A percentile compares a stretch with the other conserved stretches of the same genome.
phyloP scores from a whole-genome alignment of 2,113 vertebrate genomes.

The Thamnophis sirtalis region DNA sequence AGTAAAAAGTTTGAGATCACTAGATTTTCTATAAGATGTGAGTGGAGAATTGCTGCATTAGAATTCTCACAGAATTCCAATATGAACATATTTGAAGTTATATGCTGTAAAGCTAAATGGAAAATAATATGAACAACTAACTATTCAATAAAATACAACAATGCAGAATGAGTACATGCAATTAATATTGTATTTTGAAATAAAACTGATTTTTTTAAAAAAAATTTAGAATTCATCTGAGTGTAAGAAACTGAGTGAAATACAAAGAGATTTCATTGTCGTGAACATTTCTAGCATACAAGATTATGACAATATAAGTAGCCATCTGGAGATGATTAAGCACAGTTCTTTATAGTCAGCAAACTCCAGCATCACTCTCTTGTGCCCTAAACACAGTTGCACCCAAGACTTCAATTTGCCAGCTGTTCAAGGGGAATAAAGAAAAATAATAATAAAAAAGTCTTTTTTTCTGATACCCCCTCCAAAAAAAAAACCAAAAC shows the following conservation, averaged over 20 bases:
- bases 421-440: constrained; percentile 36
- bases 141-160: constrained; percentile 63
- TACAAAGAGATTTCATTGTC: constrained; percentile 6
- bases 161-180: constrained; percentile 60
- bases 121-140: constrained; percentile 54
- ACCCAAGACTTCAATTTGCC: constrained; percentile 7
- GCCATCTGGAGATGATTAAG: constrained; percentile 40
- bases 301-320: constrained; percentile 35
- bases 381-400: constrained; percentile 25
- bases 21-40: background rate
- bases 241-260: background rate
- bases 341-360: constrained; percentile 23
- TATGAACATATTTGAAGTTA: constrained; percentile 49
- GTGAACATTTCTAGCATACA: background rate
- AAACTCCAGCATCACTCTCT: background rate
- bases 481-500: background rate
- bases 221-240: constrained; percentile 43
- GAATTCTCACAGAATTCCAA: constrained; percentile 28
- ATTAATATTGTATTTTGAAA: constrained; percentile 61
- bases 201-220: constrained; percentile 36
- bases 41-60: constrained; percentile 28
- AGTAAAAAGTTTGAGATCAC: background rate
- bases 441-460: constrained; percentile 27
- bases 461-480: background rate
- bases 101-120: constrained; percentile 41